Base-by-base conservation (phyloP, 2,113 vertebrate genomes). In the Seriola aureovittata region DNA sequence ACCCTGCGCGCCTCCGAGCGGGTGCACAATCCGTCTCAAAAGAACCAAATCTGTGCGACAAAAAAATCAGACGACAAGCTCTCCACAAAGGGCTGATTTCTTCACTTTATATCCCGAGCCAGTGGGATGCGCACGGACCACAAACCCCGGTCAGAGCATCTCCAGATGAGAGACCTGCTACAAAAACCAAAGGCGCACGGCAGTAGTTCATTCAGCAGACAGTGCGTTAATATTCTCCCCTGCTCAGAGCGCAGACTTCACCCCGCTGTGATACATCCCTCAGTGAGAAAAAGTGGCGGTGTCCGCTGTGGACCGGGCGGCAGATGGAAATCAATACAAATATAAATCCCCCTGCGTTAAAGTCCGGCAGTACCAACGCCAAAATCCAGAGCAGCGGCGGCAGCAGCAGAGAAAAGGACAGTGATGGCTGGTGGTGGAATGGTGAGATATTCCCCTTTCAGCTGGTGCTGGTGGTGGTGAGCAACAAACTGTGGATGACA, bases 311-410 rank as follows among this genome's bases (percentile, higher is more conserved):
- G 40, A 55, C 32, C 80, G 44, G 75, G 84, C 36, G 23, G 69
- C 75, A 57, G 74, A 80, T 55, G 68, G 68, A 88, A 86, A 88
- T 74, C 65, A 77, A 71, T 55, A 64, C 71, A 85, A 90, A 82
- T 70, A 89, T 79, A 94, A 94, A 95, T 94, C 93, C 95, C 76
- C 65, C 80, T 87, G 89, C 89, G 87, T 81, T 54, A 54, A 78
- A 87, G 84, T 85, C 84, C 89, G 84, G 71, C 71, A 77, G 64
- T 69, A 52, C 78, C 13, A 4, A 81, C 69, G 81, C 78, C 84
- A 57, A 81, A 84, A 94, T 93, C 93, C 94, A 92, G 82, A 79
- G 76, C 78, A 36, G 81, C 73, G 60, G 64, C 71, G 62, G 79
- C 60, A 65, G 72, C 40, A 87, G 81, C 79, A 75, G 71, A 62